Evolutionary conservation across 2,113 vertebrate species (phyloP), one percentile per base, ranked within the genome.

Genomic region (Eretmochelys imbricata): DNA sequence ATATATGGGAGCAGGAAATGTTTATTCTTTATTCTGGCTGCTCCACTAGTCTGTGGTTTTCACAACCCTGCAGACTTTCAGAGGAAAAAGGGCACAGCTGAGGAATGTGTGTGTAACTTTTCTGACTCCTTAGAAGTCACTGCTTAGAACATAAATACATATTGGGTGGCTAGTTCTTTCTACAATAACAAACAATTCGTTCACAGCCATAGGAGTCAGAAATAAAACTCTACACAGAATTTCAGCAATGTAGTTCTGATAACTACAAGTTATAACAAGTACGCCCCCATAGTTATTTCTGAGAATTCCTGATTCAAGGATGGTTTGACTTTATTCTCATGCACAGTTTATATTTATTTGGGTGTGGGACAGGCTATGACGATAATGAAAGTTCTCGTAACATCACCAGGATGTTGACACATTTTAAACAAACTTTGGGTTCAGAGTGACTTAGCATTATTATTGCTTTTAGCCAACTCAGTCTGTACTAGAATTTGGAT

Each of bases 381-480:
- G 90, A 97, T 90, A 90, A 94, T 90, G 82, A 89, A 31, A 42
- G 10, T 83, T 96, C 93, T 95, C 4, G 49, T 3, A 51, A 82
- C 69, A 24, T 54, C 89, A 48, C 80, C 87, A 78, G 53, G 59
- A 89, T 42, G n/a, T 7, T 84, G 46, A 78, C 84, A 20, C 20
- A 38, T 0, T 0, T 55, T 31, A 35, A 85, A 10, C 27, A 85
- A 51, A 87, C 84, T 88, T 82, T 4, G 2, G 65, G 46, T 89
- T 98, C 98, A 96, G 72, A 85, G 59, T 98, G 98, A 98, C 96
- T 98, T 96, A 89, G 98, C 98, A 94, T 29, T 38, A 10, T 85
- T 88, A 83, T 57, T 55, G 72, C 57, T 94, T 92, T 85, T 38
- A 85, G 96, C 84, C 75, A 85, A 90, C 42, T 85, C 8, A 65